Percentiles rank a stretch among this genome's conserved stretches.
These are phyloP conservation scores for Salvelinus sp. DNA, from an alignment of 2,113 vertebrate genomes.

Conservation along the genomic window DNA sequence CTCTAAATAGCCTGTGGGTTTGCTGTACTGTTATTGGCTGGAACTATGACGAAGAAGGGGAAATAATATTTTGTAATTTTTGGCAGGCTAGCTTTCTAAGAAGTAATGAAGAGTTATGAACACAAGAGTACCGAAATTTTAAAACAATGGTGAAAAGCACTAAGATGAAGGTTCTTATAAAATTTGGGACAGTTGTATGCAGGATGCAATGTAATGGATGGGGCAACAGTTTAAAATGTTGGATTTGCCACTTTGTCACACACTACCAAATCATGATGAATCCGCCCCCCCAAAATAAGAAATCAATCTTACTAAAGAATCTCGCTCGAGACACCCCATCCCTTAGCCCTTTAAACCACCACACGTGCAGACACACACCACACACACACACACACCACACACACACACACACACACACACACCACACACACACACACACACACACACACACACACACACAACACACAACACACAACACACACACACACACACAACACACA, in stretches of 20 bases:
- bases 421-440: slow-evolving; percentile 3
- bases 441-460: slow-evolving; percentile 6
- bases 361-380: too few relatives aligned
- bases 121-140: too few relatives aligned
- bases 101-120: too few relatives aligned
- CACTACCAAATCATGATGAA: background rate
- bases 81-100: background rate
- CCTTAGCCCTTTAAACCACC: background rate
- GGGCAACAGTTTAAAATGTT: background rate
- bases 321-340: background rate
- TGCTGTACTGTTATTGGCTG: slow-evolving; percentile 22
- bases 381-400: too few relatives aligned
- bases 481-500: slow-evolving; percentile 7
- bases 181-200: too few relatives aligned
- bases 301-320: background rate
- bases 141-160: too few relatives aligned
- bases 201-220: background rate
- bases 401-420: background rate
- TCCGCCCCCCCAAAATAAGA: background rate
- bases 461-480: background rate
- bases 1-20: slow-evolving; percentile 24
- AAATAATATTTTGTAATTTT: background rate
- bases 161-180: too few relatives aligned
- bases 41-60: slow-evolving; percentile 5
- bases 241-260: background rate